Evolutionary conservation across 2,797 vertebrate species (phyloP).

Genomic region (Malurus splendens): DNA sequence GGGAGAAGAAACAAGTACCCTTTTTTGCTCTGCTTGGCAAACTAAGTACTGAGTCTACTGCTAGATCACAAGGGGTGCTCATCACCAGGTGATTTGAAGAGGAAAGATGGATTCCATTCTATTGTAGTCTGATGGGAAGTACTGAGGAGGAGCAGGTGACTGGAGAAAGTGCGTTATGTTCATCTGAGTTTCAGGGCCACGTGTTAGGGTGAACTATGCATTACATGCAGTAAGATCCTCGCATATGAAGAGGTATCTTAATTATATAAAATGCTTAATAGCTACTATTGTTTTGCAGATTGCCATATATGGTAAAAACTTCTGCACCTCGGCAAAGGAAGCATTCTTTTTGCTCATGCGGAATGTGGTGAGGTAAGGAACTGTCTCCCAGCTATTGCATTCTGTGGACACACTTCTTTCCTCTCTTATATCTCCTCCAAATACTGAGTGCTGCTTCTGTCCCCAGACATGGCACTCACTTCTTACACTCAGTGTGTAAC

Average conservation of each 20-base stretch:
- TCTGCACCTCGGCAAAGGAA: conserved; percentile 89
- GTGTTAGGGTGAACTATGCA: background rate
- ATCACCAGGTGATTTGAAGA: background rate
- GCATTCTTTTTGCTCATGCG: conserved; percentile 94
- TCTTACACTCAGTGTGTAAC: background rate
- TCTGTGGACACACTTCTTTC: background rate
- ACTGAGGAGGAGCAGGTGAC: background rate
- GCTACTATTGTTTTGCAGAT: conserved; percentile 76
- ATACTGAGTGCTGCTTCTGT: background rate
- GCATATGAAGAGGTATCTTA: background rate
- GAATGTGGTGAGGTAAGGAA: conserved; percentile 88
- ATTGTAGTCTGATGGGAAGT: background rate
- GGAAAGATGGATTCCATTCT: background rate
- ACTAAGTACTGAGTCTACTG: background rate
- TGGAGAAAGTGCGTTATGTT: background rate
- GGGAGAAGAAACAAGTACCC: background rate
- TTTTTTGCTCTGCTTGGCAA: background rate
- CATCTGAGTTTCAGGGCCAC: background rate
- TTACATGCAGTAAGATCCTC: background rate
- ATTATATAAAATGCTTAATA: background rate
- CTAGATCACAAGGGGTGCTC: background rate
- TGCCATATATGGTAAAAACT: conserved; percentile 93
- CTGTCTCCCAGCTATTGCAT: background rate
- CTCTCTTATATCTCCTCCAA: background rate
- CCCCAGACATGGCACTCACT: background rate